A percentile compares a stretch with the other conserved stretches of the same genome.
These are phyloP conservation scores for Gopherus evgoodei DNA, from an alignment of 2,113 vertebrate species.

Conservation along the genomic window DNA sequence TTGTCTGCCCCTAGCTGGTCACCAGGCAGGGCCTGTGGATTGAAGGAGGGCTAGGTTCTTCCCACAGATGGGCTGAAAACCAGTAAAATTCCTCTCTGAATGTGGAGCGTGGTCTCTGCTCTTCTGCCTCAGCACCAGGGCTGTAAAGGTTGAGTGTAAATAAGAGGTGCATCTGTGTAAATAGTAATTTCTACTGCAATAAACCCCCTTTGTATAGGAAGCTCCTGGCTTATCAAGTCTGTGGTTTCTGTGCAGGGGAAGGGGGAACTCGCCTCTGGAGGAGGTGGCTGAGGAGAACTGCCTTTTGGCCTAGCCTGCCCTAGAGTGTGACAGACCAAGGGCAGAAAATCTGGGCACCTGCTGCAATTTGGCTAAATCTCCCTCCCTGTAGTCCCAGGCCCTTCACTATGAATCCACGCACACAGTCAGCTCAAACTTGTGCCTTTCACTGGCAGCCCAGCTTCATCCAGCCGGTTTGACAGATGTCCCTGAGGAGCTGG, in stretches of 20 bases:
- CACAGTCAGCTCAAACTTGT: not conserved
- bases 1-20: not conserved
- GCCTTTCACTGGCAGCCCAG: not conserved
- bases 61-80: not conserved
- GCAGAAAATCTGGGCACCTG: not conserved
- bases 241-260: slow-evolving; percentile 18
- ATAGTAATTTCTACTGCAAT: slow-evolving; percentile 34
- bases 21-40: not conserved
- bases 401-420: not conserved
- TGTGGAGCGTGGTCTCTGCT: not conserved
- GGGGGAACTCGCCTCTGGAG: not conserved
- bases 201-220: slow-evolving; percentile 52
- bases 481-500: not conserved
- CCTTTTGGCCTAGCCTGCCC: not conserved
- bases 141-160: slow-evolving; percentile 9
- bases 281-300: not conserved
- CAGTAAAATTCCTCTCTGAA: not conserved
- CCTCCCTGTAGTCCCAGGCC: not conserved
- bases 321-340: not conserved
- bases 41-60: not conserved
- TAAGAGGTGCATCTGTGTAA: not conserved
- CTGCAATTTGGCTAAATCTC: no score
- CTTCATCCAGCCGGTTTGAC: not conserved
- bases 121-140: not conserved
- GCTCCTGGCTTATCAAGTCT: not conserved